These are phyloP conservation scores for Enchytraeus crypticus DNA, from an alignment of 2,888 invertebrate species.

Conservation along the genomic window DNA sequence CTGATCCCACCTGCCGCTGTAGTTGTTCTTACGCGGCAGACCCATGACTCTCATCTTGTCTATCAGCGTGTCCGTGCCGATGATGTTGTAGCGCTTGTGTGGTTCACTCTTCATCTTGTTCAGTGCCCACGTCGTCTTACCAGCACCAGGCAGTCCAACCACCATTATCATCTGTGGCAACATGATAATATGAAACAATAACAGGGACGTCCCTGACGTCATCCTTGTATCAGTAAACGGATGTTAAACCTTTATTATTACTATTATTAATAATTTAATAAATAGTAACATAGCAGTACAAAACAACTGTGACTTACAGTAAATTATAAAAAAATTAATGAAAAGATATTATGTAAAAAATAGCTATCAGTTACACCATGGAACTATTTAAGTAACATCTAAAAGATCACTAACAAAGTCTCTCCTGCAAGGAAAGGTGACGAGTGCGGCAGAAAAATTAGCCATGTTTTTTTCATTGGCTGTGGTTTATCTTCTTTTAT, in stretches of 20 bases:
- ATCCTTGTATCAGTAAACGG: no score
- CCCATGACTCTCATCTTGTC: conserved; percentile 91
- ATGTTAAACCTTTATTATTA: background rate
- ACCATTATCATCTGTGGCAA: conserved; percentile 65
- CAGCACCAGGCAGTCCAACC: conserved; percentile 84
- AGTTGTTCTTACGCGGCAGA: conserved; percentile 66
- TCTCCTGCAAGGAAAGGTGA: no score
- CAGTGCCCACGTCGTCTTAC: conserved; percentile 84
- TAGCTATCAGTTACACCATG: no score
- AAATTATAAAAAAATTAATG: background rate
- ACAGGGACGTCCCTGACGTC: no score
- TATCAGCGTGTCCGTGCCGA: conserved; percentile 76
- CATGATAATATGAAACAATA: background rate
- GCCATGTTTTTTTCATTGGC: no score
- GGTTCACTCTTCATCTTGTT: conserved; percentile 66
- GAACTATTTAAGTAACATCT: no score
- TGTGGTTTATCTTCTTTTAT: no score
- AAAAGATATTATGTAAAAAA: no score
- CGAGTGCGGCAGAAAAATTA: no score
- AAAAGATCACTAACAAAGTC: no score
- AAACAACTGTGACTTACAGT: background rate
- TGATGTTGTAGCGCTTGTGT: conserved; percentile 73
- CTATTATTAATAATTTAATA: background rate
- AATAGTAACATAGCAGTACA: background rate
- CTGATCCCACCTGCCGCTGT: conserved; percentile 75